phyloP scores from a whole-genome alignment of 2,888 invertebrate genomes.

The Drosophila mayaguana region DNA sequence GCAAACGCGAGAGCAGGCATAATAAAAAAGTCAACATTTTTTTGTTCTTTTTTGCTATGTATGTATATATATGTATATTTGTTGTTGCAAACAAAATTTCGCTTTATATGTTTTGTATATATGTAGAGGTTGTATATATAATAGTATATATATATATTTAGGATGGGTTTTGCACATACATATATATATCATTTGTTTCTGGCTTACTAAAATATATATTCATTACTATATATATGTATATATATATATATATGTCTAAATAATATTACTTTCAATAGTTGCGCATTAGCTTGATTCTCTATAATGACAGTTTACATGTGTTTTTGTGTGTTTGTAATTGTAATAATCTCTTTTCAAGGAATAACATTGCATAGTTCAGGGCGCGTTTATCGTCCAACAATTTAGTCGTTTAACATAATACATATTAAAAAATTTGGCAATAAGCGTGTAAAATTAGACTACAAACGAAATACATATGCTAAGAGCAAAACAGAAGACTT shows the following conservation, averaged over 20 bases:
- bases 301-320: constrained; percentile 51
- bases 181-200: constrained; percentile 62
- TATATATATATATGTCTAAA: constrained; percentile 28
- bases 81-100: constrained; percentile 50
- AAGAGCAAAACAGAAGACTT: constrained; percentile 48
- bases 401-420: constrained; percentile 74
- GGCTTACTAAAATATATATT: constrained; percentile 75
- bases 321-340: constrained; percentile 56
- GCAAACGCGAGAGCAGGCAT: constrained; percentile 44
- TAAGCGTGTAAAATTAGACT: constrained; percentile 79
- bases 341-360: constrained; percentile 82
- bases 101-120: constrained; percentile 50
- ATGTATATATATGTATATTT: constrained; percentile 51
- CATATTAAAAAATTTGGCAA: constrained; percentile 73
- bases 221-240: constrained; percentile 41
- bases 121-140: constrained; percentile 62
- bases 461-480: constrained; percentile 65
- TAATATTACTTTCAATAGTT: constrained; percentile 51
- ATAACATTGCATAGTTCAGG: constrained; percentile 81
- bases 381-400: constrained; percentile 68
- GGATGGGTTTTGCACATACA: constrained; percentile 64
- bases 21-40: constrained; percentile 29
- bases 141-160: constrained; percentile 67
- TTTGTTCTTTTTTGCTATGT: constrained; percentile 39
- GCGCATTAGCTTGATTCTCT: constrained; percentile 47